phyloP scores from a whole-genome alignment of 1,140 invertebrate genomes.

The Triops longicaudatus region DNA sequence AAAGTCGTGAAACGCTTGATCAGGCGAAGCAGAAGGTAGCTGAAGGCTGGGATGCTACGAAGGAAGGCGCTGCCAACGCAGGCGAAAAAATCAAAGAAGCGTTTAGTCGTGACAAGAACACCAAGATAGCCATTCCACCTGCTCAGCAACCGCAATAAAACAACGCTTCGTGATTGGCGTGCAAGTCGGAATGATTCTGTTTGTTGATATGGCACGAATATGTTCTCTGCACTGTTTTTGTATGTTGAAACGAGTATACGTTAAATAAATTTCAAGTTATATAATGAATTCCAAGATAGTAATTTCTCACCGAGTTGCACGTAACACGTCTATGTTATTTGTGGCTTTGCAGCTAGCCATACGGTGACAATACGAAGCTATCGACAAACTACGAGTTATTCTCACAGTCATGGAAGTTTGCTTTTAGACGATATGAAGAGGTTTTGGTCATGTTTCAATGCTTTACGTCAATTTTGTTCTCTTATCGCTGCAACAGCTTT shows the following conservation, averaged over 20 bases:
- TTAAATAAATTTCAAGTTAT: slow-evolving; percentile 1
- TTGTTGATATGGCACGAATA: not conserved
- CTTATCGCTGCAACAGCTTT: no score
- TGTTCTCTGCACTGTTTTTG: not conserved
- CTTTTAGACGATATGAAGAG: no score
- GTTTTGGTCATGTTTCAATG: no score
- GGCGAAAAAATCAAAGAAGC: not conserved
- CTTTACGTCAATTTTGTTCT: no score
- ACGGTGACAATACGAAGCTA: no score
- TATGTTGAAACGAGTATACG: not conserved
- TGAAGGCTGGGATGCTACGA: not conserved
- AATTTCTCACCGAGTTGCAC: not conserved
- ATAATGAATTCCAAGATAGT: not conserved
- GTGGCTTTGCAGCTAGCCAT: no score
- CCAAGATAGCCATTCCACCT: slow-evolving; percentile 7
- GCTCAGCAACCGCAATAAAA: not conserved
- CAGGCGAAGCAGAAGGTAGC: not conserved
- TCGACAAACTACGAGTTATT: no score
- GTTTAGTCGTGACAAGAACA: slow-evolving; percentile 7
- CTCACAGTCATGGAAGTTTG: no score
- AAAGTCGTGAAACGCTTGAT: not conserved
- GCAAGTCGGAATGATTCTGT: not conserved
- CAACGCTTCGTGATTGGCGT: not conserved
- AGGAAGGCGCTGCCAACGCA: slow-evolving; percentile 4
- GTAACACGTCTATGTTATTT: no score